Evolutionary conservation across 2,888 invertebrate species (phyloP), one percentile per base, ranked within the genome.

Genomic region (Drosophila pullipes): DNA sequence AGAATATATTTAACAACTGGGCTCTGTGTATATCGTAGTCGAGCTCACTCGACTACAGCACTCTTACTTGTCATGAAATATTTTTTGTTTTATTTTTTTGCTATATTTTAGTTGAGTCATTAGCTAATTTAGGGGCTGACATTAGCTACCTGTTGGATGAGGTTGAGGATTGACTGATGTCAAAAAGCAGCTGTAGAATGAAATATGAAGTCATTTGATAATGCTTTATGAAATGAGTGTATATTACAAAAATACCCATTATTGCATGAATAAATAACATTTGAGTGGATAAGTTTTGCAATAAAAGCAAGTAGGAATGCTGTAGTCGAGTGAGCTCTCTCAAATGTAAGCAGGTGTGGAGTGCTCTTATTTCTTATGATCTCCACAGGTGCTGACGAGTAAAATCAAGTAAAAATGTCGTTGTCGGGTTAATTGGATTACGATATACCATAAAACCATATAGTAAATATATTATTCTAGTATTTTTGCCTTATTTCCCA

Each of bases 211-310:
- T 25, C 33, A 6, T 54, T 22, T 16, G 22, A 22, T 22, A 22
- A 22, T 22, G 22, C 22, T 5, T 28, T 16, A 28, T 4, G 6
- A 28, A n/a, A 4, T 28, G 1, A 39, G 7, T 9, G 7, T n/a
- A 50, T 28, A 10, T 50, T 30, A 9, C n/a, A 4, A 30, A 58
- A 41, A 22, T 31, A 3, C 30, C 10, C 13, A 16, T 41, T 22
- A 30, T 41, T 28, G 18, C 3, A 37, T 18, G 4, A 37, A 28
- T 18, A 28, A 55, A 37, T 28, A 30, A n/a, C 57, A 71, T 37
- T 30, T 39, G 22, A 11, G 3, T 47, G 30, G 41, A 39, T 64
- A 64, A 54, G 54, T 41, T 49, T 59, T 41, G 41, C 58, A 53
- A 10, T 7, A 58, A 47, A 7, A 11, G 44, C 22, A 44, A 22